Base-by-base conservation (phyloP, 2,113 vertebrate species). In the Bostrychus sinensis region DNA sequence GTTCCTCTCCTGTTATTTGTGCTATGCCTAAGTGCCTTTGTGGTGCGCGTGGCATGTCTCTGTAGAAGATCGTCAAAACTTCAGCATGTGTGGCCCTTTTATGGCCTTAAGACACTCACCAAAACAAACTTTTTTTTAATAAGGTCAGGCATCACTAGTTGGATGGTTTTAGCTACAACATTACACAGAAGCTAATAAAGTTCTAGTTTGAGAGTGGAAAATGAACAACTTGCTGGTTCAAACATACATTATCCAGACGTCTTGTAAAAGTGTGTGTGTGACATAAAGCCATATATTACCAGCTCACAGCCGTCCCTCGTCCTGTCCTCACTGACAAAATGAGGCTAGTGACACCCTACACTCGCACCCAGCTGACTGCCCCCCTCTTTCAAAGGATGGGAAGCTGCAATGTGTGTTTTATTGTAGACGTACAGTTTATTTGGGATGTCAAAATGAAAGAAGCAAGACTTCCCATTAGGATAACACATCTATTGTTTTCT, bases 261-360 rank as follows among this genome's bases (percentile, higher is more conserved):
- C 77, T 77, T 82, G 83, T 86, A 83, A 87, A 86, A 68, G 71
- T 66, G 58, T 58, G 46, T 61, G 67, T 78, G 68, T 68, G 70
- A 69, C 53, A 59, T 37, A 56, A 54, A 38, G 56, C 68, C 83
- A 77, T 89, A 89, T 90, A 84, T 81, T 72, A 84, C 53, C 66
- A 51, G 72, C 72, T 56, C 72, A 69, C 62, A 11, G 62, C 67
- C 54, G 62, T 76, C 63, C 63, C 50, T 62, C 23, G 69, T 83
- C 76, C 75, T 56, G 70, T 88, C 61, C 61, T 64, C 67, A 75
- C 60, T 89, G 88, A 89, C 88, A 87, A 77, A 90, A 85, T 79
- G 82, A 82, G 84, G 87, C 20, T 86, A 88, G 56, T 85, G 91
- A 90, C 86, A 91, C 75, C 82, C 79, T 76, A 91, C 83, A 89